phyloP scores from a whole-genome alignment of 2,797 vertebrate species.

The Thunnus albacares region DNA sequence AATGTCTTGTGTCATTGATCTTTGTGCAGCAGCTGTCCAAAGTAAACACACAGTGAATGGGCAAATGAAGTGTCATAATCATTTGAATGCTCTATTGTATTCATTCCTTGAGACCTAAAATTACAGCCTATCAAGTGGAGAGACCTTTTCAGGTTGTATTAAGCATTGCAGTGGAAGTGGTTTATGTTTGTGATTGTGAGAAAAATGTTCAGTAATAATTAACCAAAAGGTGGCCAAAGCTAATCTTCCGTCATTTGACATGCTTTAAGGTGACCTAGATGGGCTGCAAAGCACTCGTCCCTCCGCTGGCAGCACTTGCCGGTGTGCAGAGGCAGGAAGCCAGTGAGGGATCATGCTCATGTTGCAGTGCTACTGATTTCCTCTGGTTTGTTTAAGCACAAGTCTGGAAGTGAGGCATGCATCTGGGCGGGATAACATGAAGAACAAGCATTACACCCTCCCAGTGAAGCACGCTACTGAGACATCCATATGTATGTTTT shows the following conservation, averaged over 20 bases:
- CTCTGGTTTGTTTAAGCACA: no score
- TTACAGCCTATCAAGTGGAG: neutral
- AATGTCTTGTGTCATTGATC: neutral
- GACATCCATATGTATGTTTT: no score
- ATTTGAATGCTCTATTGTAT: neutral
- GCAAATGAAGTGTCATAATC: constrained; percentile 18
- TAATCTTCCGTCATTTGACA: neutral
- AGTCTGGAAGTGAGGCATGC: no score
- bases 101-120: neutral
- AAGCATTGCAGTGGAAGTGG: neutral
- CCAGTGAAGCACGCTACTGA: no score
- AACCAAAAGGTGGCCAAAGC: neutral
- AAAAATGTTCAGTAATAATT: neutral
- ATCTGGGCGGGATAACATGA: no score
- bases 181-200: neutral
- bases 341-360: no score
- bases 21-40: constrained; percentile 2
- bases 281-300: no score
- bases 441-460: no score
- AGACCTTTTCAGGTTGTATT: neutral
- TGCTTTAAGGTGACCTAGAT: no score
- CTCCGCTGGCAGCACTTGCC: no score
- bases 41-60: constrained; percentile 19
- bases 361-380: no score
- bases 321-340: no score